Evolutionary conservation across 2,888 invertebrate genomes (phyloP), one percentile per base, ranked within the genome.

Genomic region (Rambutsinella grinnellia): DNA sequence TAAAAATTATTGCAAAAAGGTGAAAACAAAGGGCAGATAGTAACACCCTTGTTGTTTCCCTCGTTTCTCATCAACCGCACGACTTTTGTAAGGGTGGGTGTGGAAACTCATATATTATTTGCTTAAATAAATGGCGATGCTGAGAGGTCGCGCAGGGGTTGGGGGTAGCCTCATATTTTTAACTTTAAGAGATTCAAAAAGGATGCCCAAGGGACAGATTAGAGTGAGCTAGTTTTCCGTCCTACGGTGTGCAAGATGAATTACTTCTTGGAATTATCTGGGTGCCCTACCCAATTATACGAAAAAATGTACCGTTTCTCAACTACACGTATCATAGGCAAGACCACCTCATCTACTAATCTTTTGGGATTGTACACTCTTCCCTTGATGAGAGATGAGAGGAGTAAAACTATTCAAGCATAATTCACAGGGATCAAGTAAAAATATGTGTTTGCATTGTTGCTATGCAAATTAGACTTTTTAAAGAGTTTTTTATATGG

Each of bases 1-100:
- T 23, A 47, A 70, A 56, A 51, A 56, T 47, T 68, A 63, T 53
- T 36, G 62, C 60, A 27, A 47, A 63, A 63, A 75, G 74, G 75
- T 75, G 75, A 75, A 68, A 75, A 75, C 68, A 75, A 75, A 75
- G 75, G 74, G 74, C 67, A 74, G 74, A 44, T 74, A 62, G 26
- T 17, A 67, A 67, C 67, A 61, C 74, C 66, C 67, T n/a, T n/a
- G n/a, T n/a, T n/a, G n/a, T n/a, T n/a, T 65, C 17, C 47, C 54
- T 65, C 58, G 19, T 56, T 13, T 36, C 36, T 36, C 10, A 27
- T 58, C 36, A 58, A 36, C 5, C 13, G 36, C 36, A 36, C 13
- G 36, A 36, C 13, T 54, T 19, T 8, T 21, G 54, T 54, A 21
- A 56, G 58, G 58, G 28, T 28, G 58, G n/a, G 49, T 10, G 58